A percentile compares a stretch with the other conserved stretches of the same genome.
Evolutionary conservation across 2,888 invertebrate genomes (phyloP).

Genomic region (Odontomyia ornata): DNA sequence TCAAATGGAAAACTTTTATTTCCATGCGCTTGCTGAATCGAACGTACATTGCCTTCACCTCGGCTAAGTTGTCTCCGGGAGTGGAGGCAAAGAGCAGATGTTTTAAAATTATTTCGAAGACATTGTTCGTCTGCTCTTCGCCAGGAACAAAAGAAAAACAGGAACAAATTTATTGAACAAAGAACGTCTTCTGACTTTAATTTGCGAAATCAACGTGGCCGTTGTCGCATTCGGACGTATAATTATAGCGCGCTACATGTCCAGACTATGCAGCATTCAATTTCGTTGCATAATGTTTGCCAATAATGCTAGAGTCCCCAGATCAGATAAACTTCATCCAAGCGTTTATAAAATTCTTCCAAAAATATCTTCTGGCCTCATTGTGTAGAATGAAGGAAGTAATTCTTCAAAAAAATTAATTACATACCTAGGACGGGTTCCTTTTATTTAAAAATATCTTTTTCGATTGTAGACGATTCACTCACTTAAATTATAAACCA

Average conservation of each 20-base stretch:
- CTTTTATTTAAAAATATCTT: background rate
- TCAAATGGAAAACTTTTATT: conserved; percentile 19
- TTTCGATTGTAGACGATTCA: background rate
- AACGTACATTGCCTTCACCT: background rate
- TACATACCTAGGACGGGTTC: background rate
- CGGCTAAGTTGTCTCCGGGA: background rate
- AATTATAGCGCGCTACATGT: conserved; percentile 13
- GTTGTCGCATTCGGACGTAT: background rate
- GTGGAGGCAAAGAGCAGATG: background rate
- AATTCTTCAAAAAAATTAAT: too few relatives aligned
- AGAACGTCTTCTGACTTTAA: background rate
- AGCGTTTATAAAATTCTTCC: conserved; percentile 7
- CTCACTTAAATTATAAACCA: background rate
- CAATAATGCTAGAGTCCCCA: background rate
- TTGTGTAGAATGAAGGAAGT: background rate
- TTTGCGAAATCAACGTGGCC: background rate
- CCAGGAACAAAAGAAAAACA: background rate
- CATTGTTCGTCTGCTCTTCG: background rate
- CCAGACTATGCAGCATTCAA: background rate
- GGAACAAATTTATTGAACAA: conserved; percentile 9
- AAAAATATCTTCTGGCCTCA: conserved; percentile 33
- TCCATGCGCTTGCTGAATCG: background rate
- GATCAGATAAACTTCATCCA: background rate
- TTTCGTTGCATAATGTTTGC: background rate
- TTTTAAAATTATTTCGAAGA: conserved; percentile 3